phyloP scores from a whole-genome alignment of 2,888 invertebrate species.

The Synergus laeviventris region DNA sequence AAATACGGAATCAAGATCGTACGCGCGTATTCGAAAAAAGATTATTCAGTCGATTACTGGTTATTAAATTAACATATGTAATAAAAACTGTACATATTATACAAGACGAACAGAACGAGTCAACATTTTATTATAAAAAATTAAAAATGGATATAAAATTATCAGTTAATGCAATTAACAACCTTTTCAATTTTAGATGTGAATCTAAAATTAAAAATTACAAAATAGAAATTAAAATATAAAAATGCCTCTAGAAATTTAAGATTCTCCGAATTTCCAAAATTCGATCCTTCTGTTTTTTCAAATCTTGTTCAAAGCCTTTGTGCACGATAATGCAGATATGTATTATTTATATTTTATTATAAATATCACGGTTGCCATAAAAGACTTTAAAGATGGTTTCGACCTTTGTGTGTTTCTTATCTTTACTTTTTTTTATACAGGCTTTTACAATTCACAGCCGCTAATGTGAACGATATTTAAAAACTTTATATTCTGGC shows the following conservation, averaged over 20 bases:
- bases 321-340: conserved; percentile 36
- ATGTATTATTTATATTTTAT: conserved; percentile 32
- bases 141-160: conserved; percentile 1
- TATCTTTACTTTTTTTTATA: conserved; percentile 40
- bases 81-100: conserved; percentile 27
- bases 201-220: conserved; percentile 18
- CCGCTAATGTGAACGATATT: conserved; percentile 54
- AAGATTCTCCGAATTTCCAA: conserved; percentile 41
- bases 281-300: conserved; percentile 15
- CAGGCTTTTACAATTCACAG: conserved; percentile 58
- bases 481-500: conserved; percentile 22
- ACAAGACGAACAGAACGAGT: conserved; percentile 20
- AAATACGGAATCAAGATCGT: conserved; percentile 43
- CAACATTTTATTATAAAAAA: conserved; percentile 8
- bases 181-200: neutral
- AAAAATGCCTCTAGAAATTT: conserved; percentile 46
- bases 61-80: conserved; percentile 7
- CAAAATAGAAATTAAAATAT: conserved; percentile 41
- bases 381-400: conserved; percentile 11
- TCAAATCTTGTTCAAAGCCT: conserved; percentile 17
- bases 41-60: conserved; percentile 35
- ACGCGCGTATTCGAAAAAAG: conserved; percentile 1
- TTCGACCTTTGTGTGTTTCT: conserved; percentile 11
- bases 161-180: conserved; percentile 16
- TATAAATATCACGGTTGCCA: conserved; percentile 30